Evolutionary conservation across 2,797 vertebrate genomes (phyloP).

Genomic region (Phalanger gymnotis): DNA sequence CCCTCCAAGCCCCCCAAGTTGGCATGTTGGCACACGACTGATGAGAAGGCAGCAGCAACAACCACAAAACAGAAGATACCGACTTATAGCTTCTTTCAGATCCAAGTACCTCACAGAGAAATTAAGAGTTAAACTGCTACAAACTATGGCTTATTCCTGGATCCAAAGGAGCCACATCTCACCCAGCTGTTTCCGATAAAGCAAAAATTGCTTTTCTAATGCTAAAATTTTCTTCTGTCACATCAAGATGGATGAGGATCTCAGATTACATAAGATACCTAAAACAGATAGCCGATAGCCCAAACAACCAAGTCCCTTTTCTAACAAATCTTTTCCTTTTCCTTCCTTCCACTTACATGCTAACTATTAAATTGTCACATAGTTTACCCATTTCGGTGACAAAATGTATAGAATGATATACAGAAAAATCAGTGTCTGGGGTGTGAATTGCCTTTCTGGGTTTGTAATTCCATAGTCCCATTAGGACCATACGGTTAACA

Average conservation of each 20-base stretch:
- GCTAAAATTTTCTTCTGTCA: slow-evolving; percentile 55
- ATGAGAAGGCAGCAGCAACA: background rate
- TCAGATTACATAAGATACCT: slow-evolving; percentile 41
- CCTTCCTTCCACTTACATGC: background rate
- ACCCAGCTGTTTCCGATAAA: slow-evolving; percentile 73
- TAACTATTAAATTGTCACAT: slow-evolving; percentile 53
- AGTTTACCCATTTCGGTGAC: slow-evolving; percentile 13
- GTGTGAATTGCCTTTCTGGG: background rate
- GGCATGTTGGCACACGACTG: background rate
- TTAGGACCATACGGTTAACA: background rate
- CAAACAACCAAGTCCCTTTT: slow-evolving; percentile 49
- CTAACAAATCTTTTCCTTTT: background rate
- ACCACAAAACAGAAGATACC: background rate
- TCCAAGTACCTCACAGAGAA: background rate
- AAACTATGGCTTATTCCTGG: background rate
- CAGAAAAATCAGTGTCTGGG: background rate
- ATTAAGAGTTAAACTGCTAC: background rate
- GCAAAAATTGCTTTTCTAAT: slow-evolving; percentile 12
- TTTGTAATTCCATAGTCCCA: slow-evolving; percentile 24
- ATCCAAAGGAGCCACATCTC: slow-evolving; percentile 22
- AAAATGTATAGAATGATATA: background rate
- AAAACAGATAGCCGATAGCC: slow-evolving; percentile 9
- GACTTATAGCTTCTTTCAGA: background rate
- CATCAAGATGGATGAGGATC: slow-evolving; percentile 68
- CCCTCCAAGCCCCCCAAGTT: no score